Base-by-base conservation (phyloP, 2,797 vertebrate species). In the Hyperoplus immaculatus region DNA sequence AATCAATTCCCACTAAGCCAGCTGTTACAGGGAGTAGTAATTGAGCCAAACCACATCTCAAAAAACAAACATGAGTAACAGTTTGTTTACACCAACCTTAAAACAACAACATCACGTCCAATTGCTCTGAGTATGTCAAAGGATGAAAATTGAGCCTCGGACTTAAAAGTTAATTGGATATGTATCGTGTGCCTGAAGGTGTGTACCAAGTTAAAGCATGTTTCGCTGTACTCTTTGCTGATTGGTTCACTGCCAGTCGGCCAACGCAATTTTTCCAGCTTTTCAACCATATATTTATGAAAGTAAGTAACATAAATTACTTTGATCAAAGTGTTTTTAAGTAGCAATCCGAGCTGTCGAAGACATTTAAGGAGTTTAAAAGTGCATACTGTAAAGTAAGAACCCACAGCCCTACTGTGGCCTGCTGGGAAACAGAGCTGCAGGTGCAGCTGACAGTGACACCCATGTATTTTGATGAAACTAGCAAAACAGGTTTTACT, bases 361-460 rank as follows among this genome's bases (percentile, higher is more conserved):
- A 56, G 21, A 56, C 4, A 73, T 46, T 65, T 4, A 29, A 63
- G 38, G 60, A 66, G 50, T 59, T 60, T 12, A 83, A 42, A 81
- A 1, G 13, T 12, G 18, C 42, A 66, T 4, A 64, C 9, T 61
- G 29, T 12, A 59, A 11, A 62, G 39, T 56, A 57, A 49, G 59
- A 55, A 82, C 14, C 21, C 39, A 57, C 29, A 69, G 66, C 42
- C 43, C 47, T 59, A 21, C 46, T 42, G 56, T 62, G 18, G 72
- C 56, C 61, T 71, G 42, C 68, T 85, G 90, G 77, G 86, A 89
- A 89, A 89, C 57, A 71, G 63, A 66, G 67, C 79, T 87, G 76
- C 92, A 93, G 88, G 89, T 92, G 89, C 88, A 94, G 90, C 83
- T 90, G 89, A 86, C 90, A 84, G 82, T 90, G 89, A 86, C 90